Evolutionary conservation across 53 echinoderm and acorn worm species (phyloP).

Genomic region (Patiria pectinifera): DNA sequence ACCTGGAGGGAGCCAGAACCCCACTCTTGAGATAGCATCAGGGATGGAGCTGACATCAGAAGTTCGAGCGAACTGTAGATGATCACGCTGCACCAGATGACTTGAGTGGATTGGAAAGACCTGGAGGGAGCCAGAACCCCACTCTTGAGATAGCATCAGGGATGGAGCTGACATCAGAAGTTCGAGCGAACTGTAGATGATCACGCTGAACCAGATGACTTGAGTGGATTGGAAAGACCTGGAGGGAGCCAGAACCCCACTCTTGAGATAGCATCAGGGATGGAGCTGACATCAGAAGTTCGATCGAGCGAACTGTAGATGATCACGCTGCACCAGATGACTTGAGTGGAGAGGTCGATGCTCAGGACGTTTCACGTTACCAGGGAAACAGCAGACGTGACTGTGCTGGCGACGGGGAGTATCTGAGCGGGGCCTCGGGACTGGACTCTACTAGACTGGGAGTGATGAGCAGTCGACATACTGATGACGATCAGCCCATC

Average conservation of each 20-base stretch:
- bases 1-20: too few species aligned
- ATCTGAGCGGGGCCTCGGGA: background rate
- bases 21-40: background rate
- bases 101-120: too few species aligned
- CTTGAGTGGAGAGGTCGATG: background rate
- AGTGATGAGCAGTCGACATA: background rate
- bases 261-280: background rate
- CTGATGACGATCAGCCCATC: background rate
- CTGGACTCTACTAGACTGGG: background rate
- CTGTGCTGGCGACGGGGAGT: background rate
- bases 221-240: too few species aligned
- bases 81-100: background rate
- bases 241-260: background rate
- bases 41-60: background rate
- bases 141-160: background rate
- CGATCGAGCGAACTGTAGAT: slow-evolving; percentile 5
- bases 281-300: background rate
- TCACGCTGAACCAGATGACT: background rate
- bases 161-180: background rate
- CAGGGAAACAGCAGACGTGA: background rate
- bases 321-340: background rate
- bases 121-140: too few species aligned
- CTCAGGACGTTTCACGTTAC: background rate
- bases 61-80: slow-evolving; percentile 12
- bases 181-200: slow-evolving; percentile 18